A percentile compares a stretch with the other conserved stretches of the same genome.
phyloP scores from a whole-genome alignment of 2,888 invertebrate species.

The Meloe dianella region DNA sequence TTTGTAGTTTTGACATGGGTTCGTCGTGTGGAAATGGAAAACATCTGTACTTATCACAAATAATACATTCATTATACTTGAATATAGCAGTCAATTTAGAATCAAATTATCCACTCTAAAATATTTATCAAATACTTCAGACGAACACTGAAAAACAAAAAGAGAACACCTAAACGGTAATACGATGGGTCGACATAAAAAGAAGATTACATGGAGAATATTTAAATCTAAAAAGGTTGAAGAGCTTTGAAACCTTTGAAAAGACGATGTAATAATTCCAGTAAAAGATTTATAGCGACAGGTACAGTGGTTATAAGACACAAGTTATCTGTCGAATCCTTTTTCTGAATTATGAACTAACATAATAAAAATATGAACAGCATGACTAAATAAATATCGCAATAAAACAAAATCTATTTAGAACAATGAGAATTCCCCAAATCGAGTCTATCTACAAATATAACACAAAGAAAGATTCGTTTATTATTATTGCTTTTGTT shows the following conservation, averaged over 20 bases:
- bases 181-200: too few relatives aligned
- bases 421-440: too few relatives aligned
- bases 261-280: not conserved
- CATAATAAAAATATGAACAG: not conserved
- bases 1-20: conserved; percentile 34
- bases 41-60: conserved; percentile 22
- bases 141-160: conserved; percentile 13
- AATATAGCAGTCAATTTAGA: conserved; percentile 26
- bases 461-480: too few relatives aligned
- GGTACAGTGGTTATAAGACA: not conserved
- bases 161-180: too few relatives aligned
- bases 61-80: conserved; percentile 25
- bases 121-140: not conserved
- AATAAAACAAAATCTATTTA: not conserved
- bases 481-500: too few relatives aligned
- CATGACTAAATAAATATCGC: not conserved
- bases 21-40: conserved; percentile 28
- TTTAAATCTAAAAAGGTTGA: conserved; percentile 1
- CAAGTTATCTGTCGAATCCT: not conserved
- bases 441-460: too few relatives aligned
- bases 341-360: not conserved
- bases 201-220: not conserved
- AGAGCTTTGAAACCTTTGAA: not conserved
- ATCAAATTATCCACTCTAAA: conserved; percentile 27
- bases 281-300: conserved; percentile 1